Evolutionary conservation across 2,113 vertebrate genomes (phyloP).

Genomic region (Hippolais icterina): DNA sequence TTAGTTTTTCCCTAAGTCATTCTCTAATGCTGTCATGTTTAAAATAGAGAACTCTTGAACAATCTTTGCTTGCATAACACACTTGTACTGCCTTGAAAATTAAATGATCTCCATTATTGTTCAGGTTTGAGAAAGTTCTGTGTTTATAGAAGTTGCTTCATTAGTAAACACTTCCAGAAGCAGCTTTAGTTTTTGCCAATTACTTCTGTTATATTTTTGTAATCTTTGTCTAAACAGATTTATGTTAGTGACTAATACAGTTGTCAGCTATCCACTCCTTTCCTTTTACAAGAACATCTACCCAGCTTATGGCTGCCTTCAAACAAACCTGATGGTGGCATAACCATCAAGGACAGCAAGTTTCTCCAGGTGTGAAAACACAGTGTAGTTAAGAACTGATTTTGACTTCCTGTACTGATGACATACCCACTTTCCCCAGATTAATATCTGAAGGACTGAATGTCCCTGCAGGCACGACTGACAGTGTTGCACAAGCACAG

Average conservation of each 20-base stretch:
- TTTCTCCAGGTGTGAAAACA: neutral
- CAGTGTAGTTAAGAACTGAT: neutral
- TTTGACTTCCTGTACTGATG: neutral
- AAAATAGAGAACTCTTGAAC: neutral
- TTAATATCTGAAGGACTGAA: neutral
- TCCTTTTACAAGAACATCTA: neutral
- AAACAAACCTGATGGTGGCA: neutral
- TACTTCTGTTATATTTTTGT: neutral
- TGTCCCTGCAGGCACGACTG: fast-evolving
- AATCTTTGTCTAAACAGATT: constrained; percentile 11
- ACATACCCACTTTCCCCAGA: neutral
- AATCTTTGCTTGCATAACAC: neutral
- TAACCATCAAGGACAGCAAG: neutral
- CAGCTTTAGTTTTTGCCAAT: neutral
- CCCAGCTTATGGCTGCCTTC: neutral
- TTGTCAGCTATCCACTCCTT: neutral
- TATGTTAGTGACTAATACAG: neutral
- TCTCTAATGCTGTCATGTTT: neutral
- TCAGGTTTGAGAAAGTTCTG: neutral
- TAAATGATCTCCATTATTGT: neutral
- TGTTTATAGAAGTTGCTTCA: neutral
- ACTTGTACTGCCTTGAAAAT: neutral
- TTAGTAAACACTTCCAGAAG: neutral
- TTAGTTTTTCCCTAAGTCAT: neutral
- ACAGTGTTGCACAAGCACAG: neutral